Evolutionary conservation across 2,113 vertebrate genomes (phyloP), one percentile per base, ranked within the genome.

Genomic region (Meles meles): DNA sequence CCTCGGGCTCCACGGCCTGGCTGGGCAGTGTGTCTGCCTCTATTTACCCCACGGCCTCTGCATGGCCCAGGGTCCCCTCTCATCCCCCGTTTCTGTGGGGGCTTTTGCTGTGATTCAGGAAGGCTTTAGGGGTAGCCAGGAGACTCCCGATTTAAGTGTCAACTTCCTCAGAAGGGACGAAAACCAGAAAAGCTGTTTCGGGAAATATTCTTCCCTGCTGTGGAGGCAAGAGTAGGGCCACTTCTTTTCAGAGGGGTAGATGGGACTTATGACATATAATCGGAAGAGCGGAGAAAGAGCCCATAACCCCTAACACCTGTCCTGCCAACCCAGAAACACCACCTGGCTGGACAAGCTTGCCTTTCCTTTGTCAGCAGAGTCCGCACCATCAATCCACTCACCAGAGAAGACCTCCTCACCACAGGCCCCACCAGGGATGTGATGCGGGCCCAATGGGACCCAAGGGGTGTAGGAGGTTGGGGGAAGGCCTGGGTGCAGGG

Each of bases 391-490:
- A 20, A 10, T 1, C 5, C 3, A 10, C 42, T 92, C 69, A 69
- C 14, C 65, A 71, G 15, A 47, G 25, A 5, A 2, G n/a, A 17
- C 1, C 20, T 55, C 23, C 37, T 61, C 7, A n/a, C 23, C n/a
- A 37, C 0, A 11, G 76, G 0, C 25, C 29, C 9, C 18, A 29
- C 4, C 10, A 44, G 31, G 61, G 29, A 49, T 23, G 6, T 18
- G 3, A 17, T 15, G 0, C 29, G 9, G 57, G 44, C 21, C 47
- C 20, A 27, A 1, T 4, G n/a, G 1, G n/a, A 67, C 47, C 39
- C 25, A 63, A 39, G n/a, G 57, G 34, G 49, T 29, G 37, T 31
- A 31, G 11, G 44, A 69, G 21, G 31, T 18, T 23, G 31, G 9
- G 1, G 37, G 44, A 6, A 42, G 29, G 15, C 47, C 79, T 65